Base-by-base conservation (phyloP, 2,888 invertebrate genomes). In the Philaethria dido region DNA sequence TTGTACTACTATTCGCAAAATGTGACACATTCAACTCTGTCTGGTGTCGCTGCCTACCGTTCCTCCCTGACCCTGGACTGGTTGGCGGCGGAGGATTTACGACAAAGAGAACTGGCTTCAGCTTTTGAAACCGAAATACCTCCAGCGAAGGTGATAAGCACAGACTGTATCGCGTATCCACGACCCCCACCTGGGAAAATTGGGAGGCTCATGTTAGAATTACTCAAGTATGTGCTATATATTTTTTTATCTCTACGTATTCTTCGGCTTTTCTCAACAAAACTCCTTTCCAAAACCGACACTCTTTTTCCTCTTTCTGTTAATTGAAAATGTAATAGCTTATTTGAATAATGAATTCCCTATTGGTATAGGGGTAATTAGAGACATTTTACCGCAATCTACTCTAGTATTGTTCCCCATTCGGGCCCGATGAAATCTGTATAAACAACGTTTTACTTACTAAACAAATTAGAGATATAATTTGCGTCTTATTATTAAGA, bases 1-100 rank as follows among this genome's bases (percentile, higher is more conserved):
- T 83, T 81, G 50, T 81, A 78, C 68, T 85, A 83, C 72, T 73
- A 72, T 8, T 79, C 81, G 0, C 67, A 71, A 55, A 89, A 89
- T 65, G 74, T 78, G 2, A 78, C 83, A 0, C 80, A 82, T 1
- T 74, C 80, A 0, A 83, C 86, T 0, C 65, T 84, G 0, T 78
- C 84, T 2, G 87, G 85, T 0, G 78, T 89, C 62, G 84, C 82
- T 0, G 86, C 84, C 5, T 89, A 89, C 72, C 78, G 89, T 0
- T 87, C 90, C 16, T 84, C 84, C 0, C 69, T 90, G 13, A 89
- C 89, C 1, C 74, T 89, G 71, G 89, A 90, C 75, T 88, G 89
- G 90, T 60, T 89, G 66, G 83, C 84, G 0, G 87, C 86, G 0
- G 89, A 89, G 50, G 89, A 89, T 64, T 67, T 70, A 20, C 74